Evolutionary conservation across 2,888 invertebrate genomes (phyloP).

Genomic region (Cephus runcator): DNA sequence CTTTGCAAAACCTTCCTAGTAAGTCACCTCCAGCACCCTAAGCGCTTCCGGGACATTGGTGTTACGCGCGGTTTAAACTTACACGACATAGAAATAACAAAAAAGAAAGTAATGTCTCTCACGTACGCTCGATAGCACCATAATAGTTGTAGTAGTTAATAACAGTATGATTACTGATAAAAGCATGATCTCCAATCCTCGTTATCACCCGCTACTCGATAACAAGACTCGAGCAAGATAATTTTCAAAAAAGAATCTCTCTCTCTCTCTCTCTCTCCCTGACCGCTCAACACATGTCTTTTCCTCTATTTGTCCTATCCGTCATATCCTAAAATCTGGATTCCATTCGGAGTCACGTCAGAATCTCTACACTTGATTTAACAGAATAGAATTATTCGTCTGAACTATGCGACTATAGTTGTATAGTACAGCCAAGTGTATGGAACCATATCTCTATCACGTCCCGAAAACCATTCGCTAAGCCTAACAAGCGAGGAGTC

Average conservation of each 20-base stretch:
- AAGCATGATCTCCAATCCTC: not conserved
- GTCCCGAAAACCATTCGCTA: not conserved
- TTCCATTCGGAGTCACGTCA: not conserved
- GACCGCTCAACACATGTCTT: not conserved
- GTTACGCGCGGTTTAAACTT: not conserved
- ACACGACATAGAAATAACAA: slow-evolving; percentile 11
- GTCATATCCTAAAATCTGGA: not conserved
- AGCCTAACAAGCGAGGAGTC: not conserved
- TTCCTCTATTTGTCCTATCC: not conserved
- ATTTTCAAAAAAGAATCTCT: not conserved
- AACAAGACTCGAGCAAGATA: not conserved
- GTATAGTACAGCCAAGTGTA: not conserved
- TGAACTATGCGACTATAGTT: not conserved
- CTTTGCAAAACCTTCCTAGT: not conserved
- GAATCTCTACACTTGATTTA: not conserved
- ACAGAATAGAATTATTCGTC: not conserved
- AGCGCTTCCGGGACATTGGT: not conserved
- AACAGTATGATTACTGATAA: not conserved
- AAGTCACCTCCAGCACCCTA: not conserved
- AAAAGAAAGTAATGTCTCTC: slow-evolving; percentile 14
- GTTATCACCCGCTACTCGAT: not conserved
- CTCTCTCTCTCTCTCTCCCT: no score
- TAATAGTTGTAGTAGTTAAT: not conserved
- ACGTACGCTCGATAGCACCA: slow-evolving; percentile 26
- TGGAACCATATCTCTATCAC: not conserved